Evolutionary conservation across 2,888 invertebrate genomes (phyloP), one percentile per base, ranked within the genome.

Genomic region (Embidobia sp.): DNA sequence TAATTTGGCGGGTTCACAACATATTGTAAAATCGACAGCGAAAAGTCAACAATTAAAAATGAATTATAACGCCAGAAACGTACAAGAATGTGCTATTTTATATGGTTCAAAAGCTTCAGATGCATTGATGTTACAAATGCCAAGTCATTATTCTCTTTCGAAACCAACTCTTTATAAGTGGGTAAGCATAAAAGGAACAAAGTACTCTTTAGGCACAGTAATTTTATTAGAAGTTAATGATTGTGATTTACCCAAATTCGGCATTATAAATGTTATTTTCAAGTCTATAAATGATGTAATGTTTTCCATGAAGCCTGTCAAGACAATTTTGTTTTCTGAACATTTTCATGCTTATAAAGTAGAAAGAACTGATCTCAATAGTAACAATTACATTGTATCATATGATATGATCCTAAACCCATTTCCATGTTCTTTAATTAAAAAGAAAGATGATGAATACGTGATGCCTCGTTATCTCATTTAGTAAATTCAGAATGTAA

Each of bases 41-140:
- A 40, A 35, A 11, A 31, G 19, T 5, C 61, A 61, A 19, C 31
- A 64, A 19, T n/a, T 70, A 6, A 55, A 44, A 48, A 51, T 70
- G 7, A 44, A 26, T 27, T 22, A 42, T 22, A 29, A 48, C 6
- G 11, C 55, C 2, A 51, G n/a, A 15, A 15, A 33, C 16, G 18
- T 55, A 10, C 15, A 51, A n/a, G 13, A 2, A 33, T 0, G 4
- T 26, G 11, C 29, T 7, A 15, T 42, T 18, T 1, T 37, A 26
- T 44, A 59, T 51, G 44, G 64, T 1, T 35, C 46, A 18, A 33
- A 22, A 42, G 61, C 66, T 10, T 8, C 15, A 33, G 5, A n/a
- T 13, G 19, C 16, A 31, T 31, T 59, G n/a, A 6, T 16, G 29
- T 18, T 26, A 8, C 27, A 31, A 44, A 26, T 59, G 7, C 59